Percentiles rank a stretch among this genome's conserved stretches.
These are phyloP conservation scores for Apodemia zela DNA, from an alignment of 2,888 invertebrate genomes.

Conservation along the genomic window DNA sequence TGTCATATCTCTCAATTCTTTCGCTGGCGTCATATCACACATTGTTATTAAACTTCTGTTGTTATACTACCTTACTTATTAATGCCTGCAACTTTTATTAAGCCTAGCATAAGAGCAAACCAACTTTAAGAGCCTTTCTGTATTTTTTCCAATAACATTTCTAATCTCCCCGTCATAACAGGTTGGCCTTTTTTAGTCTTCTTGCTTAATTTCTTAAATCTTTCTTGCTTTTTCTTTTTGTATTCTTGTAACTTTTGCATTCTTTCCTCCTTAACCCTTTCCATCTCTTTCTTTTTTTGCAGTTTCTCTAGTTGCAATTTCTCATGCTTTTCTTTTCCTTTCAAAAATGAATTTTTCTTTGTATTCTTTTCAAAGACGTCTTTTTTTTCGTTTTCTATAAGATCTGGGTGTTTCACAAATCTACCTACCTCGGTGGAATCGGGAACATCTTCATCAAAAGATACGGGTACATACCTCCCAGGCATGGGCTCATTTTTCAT, in stretches of 20 bases:
- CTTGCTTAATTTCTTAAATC: conserved; percentile 86
- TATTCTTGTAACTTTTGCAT: conserved; percentile 83
- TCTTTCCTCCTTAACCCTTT: conserved; percentile 77
- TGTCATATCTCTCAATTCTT: too few relatives aligned
- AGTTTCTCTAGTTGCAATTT: conserved; percentile 79
- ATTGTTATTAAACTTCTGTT: too few relatives aligned
- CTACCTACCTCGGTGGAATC: conserved; percentile 51
- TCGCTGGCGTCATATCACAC: too few relatives aligned
- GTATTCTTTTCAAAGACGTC: conserved; percentile 33
- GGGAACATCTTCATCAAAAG: conserved; percentile 69
- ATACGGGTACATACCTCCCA: conserved; percentile 68
- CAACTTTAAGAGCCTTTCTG: background rate
- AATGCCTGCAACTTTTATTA: too few relatives aligned
- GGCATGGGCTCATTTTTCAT: conserved; percentile 64
- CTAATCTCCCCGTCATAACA: conserved; percentile 89
- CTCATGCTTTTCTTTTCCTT: conserved; percentile 77
- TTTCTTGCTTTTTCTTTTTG: conserved; percentile 85
- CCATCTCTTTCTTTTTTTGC: conserved; percentile 66
- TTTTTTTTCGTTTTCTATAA: conserved; percentile 46
- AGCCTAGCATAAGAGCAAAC: too few relatives aligned
- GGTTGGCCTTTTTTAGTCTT: conserved; percentile 92
- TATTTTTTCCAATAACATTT: conserved; percentile 85
- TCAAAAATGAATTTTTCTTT: conserved; percentile 65
- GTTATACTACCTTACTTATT: too few relatives aligned
- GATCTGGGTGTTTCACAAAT: conserved; percentile 68